phyloP scores from a whole-genome alignment of 2,888 invertebrate species.

The Agonopterix arenella region DNA sequence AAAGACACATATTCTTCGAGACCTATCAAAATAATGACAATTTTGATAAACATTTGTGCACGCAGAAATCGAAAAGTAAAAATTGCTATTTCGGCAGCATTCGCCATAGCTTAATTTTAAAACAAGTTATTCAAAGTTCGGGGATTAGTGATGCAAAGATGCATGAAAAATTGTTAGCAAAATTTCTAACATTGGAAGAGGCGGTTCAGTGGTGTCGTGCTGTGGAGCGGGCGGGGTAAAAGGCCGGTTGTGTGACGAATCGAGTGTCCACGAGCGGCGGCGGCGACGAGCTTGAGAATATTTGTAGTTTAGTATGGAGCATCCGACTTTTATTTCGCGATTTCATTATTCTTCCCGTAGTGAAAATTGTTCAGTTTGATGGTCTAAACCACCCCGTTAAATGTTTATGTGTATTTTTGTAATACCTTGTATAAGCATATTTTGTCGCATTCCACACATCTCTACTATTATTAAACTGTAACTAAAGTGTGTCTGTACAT shows the following conservation, averaged over 20 bases:
- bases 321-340: no score
- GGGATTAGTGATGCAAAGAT: slow-evolving; percentile 12
- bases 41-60: slow-evolving; percentile 11
- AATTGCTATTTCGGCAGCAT: slow-evolving; percentile 14
- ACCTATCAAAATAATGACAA: slow-evolving; percentile 8
- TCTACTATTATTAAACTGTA: no score
- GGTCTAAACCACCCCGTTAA: no score
- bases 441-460: no score
- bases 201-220: slow-evolving; percentile 8
- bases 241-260: not conserved
- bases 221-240: slow-evolving; percentile 5
- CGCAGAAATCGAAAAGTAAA: slow-evolving; percentile 11
- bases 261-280: no score
- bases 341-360: no score
- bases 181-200: slow-evolving; percentile 5
- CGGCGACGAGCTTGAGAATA: no score
- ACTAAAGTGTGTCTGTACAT: no score
- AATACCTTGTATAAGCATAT: no score
- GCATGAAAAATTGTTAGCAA: slow-evolving; percentile 5
- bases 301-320: no score
- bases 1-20: slow-evolving; percentile 14
- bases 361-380: no score
- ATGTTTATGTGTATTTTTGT: no score
- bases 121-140: slow-evolving; percentile 15
- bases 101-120: slow-evolving; percentile 12